Conservation (phyloP, 2,888 invertebrate genomes). For the Arrhopalites spinosus region DNA sequence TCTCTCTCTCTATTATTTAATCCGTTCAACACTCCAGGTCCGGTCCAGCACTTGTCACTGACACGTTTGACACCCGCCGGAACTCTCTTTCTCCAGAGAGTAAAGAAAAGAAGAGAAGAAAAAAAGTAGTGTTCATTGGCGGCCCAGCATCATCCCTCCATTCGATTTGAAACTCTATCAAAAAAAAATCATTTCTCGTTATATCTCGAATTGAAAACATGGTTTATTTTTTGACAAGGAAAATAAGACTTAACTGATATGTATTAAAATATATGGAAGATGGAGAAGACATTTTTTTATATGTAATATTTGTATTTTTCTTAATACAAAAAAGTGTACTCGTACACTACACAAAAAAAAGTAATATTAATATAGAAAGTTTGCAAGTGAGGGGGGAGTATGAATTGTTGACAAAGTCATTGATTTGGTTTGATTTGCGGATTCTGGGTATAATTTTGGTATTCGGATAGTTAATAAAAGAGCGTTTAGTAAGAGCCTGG, state of each 20-base stretch:
- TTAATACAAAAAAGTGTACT: too few species aligned
- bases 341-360: conserved; percentile 9
- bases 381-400: too few species aligned
- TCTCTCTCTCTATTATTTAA: not conserved
- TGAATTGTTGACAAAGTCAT: conserved; percentile 40
- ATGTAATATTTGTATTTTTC: too few species aligned
- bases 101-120: not conserved
- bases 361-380: conserved; percentile 33
- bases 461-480: conserved; percentile 29
- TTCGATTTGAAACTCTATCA: too few species aligned
- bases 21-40: conserved; percentile 1
- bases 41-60: conserved; percentile 22
- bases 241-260: too few species aligned
- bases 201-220: too few species aligned
- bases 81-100: not conserved
- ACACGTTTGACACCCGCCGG: conserved; percentile 19
- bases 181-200: too few species aligned
- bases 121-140: not conserved
- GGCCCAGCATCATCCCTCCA: not conserved
- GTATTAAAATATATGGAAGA: too few species aligned
- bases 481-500: conserved; percentile 22
- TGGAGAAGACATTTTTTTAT: too few species aligned
- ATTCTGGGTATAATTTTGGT: conserved; percentile 24
- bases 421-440: conserved; percentile 37
- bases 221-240: too few species aligned